Conservation (phyloP, 2,797 vertebrate species). For the Bovichtus variegatus region DNA sequence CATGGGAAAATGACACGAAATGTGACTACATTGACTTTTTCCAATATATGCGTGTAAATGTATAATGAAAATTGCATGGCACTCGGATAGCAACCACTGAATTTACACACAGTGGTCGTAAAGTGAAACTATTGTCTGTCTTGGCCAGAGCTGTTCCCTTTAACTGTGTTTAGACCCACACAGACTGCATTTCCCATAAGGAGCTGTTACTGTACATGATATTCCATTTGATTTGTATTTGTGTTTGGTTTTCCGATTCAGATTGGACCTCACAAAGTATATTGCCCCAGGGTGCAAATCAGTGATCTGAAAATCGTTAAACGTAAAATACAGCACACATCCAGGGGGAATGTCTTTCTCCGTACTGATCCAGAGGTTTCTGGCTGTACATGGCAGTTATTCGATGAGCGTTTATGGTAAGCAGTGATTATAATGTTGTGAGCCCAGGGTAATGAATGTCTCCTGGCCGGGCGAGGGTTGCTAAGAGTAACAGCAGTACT, state of each 20-base stretch:
- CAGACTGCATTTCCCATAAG: conserved; percentile 45
- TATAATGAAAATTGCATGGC: conserved; percentile 34
- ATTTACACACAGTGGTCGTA: conserved; percentile 41
- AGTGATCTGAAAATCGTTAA: conserved; percentile 49
- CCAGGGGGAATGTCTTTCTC: conserved; percentile 13
- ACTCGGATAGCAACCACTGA: conserved; percentile 26
- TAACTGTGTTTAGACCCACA: conserved; percentile 37
- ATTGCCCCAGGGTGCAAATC: conserved; percentile 31
- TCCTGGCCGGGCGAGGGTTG: conserved; percentile 36
- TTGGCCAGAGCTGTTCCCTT: conserved; percentile 33
- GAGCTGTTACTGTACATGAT: conserved; percentile 41
- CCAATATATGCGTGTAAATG: conserved; percentile 36
- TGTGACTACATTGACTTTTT: conserved; percentile 43
- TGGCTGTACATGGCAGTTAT: conserved; percentile 29
- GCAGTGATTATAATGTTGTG: conserved; percentile 41
- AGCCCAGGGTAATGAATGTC: conserved; percentile 26
- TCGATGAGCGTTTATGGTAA: conserved; percentile 61
- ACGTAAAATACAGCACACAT: conserved; percentile 37
- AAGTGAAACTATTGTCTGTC: conserved; percentile 27
- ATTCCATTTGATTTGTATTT: conserved; percentile 57
- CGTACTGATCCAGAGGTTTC: conserved; percentile 37
- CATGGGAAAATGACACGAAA: conserved; percentile 36
- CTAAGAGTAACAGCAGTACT: conserved; percentile 44
- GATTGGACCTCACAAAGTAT: conserved; percentile 33
- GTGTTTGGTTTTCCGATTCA: conserved; percentile 55